Conservation (phyloP, 2,797 vertebrate species). For the Aldrovandia affinis region DNA sequence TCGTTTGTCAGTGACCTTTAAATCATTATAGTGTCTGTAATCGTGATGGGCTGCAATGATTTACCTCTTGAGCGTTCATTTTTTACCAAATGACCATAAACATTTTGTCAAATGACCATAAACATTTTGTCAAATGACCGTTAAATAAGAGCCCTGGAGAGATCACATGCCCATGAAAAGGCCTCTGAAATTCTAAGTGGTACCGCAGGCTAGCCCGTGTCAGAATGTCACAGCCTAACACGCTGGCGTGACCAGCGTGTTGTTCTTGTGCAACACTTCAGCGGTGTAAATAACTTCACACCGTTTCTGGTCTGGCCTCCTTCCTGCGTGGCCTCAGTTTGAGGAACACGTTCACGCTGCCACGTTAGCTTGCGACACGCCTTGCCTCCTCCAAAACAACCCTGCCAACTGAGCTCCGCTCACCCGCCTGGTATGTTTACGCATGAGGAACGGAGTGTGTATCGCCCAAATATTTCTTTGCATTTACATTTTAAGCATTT, state of each 20-base stretch:
- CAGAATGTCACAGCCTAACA: neutral
- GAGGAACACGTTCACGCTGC: neutral
- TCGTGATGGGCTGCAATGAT: neutral
- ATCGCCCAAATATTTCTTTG: neutral
- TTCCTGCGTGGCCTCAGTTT: slow-evolving; percentile 3
- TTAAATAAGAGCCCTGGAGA: neutral
- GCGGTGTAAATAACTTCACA: neutral
- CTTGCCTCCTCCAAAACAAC: neutral
- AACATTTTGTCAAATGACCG: neutral
- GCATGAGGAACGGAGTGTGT: neutral
- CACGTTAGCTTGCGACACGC: neutral
- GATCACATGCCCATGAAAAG: neutral
- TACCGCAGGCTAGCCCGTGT: neutral
- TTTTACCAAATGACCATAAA: neutral
- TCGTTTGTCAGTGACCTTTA: neutral
- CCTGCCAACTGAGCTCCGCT: neutral
- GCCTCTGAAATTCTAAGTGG: neutral
- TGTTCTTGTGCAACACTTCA: neutral
- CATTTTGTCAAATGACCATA: neutral
- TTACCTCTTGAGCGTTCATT: neutral
- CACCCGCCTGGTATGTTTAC: neutral
- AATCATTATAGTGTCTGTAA: neutral
- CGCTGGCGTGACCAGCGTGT: neutral
- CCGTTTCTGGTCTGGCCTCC: too few species aligned
- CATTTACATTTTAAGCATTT: too few species aligned